These are phyloP conservation scores for Terrapene triunguis DNA, from an alignment of 2,113 vertebrate genomes.

Conservation along the genomic window DNA sequence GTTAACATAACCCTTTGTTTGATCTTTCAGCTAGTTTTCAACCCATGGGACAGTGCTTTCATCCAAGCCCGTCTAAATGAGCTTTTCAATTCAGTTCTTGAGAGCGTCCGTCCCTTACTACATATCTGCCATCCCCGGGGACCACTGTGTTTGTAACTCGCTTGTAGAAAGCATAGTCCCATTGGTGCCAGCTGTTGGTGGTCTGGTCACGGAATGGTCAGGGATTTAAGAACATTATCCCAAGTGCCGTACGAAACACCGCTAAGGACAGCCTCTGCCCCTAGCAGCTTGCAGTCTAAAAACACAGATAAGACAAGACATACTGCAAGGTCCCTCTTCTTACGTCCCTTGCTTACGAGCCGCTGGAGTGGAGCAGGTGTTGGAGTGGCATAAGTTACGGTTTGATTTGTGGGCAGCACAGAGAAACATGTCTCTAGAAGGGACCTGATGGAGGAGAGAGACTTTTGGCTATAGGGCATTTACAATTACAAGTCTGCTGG, in stretches of 20 bases:
- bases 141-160: conserved; percentile 59
- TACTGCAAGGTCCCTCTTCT: not conserved
- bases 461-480: not conserved
- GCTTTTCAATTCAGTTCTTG: conserved; percentile 5
- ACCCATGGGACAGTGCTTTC: conserved; percentile 8
- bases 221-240: not conserved
- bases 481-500: not conserved
- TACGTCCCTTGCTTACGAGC: not conserved
- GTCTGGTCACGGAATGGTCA: conserved; percentile 29
- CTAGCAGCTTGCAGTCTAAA: not conserved
- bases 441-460: not conserved
- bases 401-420: accelerated
- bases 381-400: not conserved
- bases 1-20: not conserved
- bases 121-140: conserved; percentile 69
- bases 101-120: not conserved
- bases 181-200: conserved; percentile 46
- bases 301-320: not conserved
- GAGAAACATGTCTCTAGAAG: accelerated
- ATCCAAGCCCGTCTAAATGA: conserved; percentile 55
- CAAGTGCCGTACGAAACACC: not conserved
- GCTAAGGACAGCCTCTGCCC: not conserved
- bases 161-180: conserved; percentile 62
- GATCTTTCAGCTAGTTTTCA: not conserved
- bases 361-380: accelerated